phyloP scores from a whole-genome alignment of 2,888 invertebrate species.

The Lepidochrysops patricia region DNA sequence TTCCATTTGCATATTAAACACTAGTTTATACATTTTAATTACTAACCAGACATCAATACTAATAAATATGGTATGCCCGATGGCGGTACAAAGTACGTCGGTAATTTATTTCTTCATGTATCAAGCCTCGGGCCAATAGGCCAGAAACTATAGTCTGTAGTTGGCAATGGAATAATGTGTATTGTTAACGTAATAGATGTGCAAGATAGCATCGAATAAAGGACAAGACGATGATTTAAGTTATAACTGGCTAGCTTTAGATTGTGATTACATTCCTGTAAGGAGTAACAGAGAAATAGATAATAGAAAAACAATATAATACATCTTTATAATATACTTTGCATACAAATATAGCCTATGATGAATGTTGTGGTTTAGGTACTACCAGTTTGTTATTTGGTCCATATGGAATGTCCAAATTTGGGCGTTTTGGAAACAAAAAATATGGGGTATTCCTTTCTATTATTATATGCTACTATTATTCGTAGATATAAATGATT shows the following conservation, averaged over 20 bases:
- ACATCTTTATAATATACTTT: too few relatives aligned
- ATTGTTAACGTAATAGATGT: background rate
- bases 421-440: too few relatives aligned
- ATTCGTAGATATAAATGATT: too few relatives aligned
- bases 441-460: background rate
- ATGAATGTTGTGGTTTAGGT: too few relatives aligned
- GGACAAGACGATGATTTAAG: background rate
- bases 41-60: background rate
- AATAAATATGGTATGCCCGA: background rate
- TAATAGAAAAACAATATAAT: too few relatives aligned
- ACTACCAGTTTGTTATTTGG: too few relatives aligned
- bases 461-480: background rate
- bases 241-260: background rate
- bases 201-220: background rate
- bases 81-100: background rate
- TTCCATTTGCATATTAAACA: too few relatives aligned
- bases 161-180: background rate
- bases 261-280: background rate
- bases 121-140: background rate
- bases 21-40: background rate
- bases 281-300: too few relatives aligned
- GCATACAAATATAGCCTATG: too few relatives aligned
- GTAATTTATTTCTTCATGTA: slow-evolving; percentile 1
- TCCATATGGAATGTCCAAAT: too few relatives aligned
- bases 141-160: background rate